Percentiles rank a stretch among this genome's conserved stretches.
Conservation (phyloP, 1,140 invertebrate genomes). For the Idris sp. region DNA sequence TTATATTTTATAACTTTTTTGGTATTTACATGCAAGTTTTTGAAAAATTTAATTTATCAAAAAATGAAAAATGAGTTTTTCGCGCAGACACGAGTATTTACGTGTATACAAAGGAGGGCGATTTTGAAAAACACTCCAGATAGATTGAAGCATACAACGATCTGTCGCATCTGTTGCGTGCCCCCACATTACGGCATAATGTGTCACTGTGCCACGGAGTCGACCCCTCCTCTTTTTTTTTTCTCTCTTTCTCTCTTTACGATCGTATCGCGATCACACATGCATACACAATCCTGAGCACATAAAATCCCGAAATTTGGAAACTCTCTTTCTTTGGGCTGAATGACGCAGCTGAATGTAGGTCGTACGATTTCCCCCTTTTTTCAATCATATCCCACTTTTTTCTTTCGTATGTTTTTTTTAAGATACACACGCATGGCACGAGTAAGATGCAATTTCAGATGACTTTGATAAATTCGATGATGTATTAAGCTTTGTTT, state of each 20-base stretch:
- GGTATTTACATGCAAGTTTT: too few species aligned
- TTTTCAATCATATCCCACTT: conserved; percentile 26
- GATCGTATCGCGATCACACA: conserved; percentile 35
- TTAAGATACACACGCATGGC: conserved; percentile 16
- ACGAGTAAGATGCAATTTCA: conserved; percentile 68
- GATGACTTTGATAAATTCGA: conserved; percentile 68
- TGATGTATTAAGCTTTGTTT: background rate
- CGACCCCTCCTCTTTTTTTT: conserved; percentile 31
- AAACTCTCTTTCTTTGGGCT: conserved; percentile 64
- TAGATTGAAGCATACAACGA: conserved; percentile 62
- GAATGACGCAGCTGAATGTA: conserved; percentile 74
- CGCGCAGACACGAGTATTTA: conserved; percentile 32
- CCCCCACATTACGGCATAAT: conserved; percentile 75
- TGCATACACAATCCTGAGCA: conserved; percentile 43
- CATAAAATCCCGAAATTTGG: conserved; percentile 74
- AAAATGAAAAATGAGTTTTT: too few species aligned
- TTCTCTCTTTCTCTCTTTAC: background rate
- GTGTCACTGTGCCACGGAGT: conserved; percentile 75
- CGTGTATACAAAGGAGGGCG: conserved; percentile 43
- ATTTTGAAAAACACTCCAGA: conserved; percentile 62
- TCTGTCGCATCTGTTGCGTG: conserved; percentile 75
- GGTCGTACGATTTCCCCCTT: conserved; percentile 48
- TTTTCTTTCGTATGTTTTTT: conserved; percentile 41
- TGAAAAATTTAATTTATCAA: too few species aligned
- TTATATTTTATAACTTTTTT: too few species aligned